Evolutionary conservation across 2,113 vertebrate species (phyloP).

Genomic region (Peromyscus polionotus): DNA sequence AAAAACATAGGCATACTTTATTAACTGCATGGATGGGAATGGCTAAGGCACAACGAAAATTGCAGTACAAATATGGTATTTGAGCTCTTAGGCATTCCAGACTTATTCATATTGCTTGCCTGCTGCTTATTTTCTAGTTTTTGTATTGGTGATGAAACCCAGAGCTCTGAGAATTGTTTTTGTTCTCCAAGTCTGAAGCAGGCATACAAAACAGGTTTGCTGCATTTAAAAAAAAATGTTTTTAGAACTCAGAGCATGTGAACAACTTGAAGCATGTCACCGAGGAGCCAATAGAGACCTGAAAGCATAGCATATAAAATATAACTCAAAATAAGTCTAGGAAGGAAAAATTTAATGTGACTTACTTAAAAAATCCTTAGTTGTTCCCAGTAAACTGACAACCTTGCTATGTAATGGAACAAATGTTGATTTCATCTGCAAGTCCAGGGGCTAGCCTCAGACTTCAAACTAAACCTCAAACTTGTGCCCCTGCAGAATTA

Average conservation of each 20-base stretch:
- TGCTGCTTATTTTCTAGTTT: background rate
- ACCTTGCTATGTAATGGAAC: constrained; percentile 3
- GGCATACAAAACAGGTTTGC: background rate
- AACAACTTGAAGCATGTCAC: background rate
- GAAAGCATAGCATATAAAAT: background rate
- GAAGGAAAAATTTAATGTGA: background rate
- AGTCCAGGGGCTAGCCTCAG: background rate
- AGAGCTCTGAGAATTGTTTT: background rate
- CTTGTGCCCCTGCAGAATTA: constrained; percentile 6
- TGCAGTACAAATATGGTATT: background rate
- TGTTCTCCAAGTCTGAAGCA: background rate
- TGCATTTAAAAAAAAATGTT: background rate
- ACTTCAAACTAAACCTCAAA: background rate
- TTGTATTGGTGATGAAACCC: background rate
- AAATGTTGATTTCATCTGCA: constrained; percentile 56
- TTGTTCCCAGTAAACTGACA: constrained; percentile 2
- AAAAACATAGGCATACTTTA: background rate
- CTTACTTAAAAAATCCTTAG: constrained; percentile 59
- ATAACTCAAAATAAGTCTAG: background rate
- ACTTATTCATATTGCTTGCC: background rate
- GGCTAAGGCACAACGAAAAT: background rate
- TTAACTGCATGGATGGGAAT: background rate
- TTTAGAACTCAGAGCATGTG: background rate
- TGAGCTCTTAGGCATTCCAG: background rate
- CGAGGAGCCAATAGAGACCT: background rate